Evolutionary conservation across 2,797 vertebrate species (phyloP), one percentile per base, ranked within the genome.

Genomic region (Zalophus californianus): DNA sequence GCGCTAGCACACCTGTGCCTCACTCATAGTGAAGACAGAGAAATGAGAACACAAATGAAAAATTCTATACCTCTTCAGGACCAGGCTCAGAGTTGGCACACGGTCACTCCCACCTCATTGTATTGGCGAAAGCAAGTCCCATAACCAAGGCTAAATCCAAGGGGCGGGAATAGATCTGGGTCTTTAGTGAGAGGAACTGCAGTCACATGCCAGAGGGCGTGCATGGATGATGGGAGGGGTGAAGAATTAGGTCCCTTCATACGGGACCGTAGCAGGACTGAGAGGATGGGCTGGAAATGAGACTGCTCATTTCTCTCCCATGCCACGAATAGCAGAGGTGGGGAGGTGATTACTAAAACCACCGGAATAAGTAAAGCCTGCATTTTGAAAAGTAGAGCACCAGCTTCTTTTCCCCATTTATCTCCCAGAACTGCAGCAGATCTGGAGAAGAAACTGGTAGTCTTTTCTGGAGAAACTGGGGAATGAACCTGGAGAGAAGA

Each of bases 401-500:
- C 4, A 4, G 3, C 27, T n/a, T 92, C 58, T 29, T 56, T 68
- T 85, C 52, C n/a, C 2, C 5, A 12, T 72, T 77, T 23, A 56
- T 78, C 41, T 90, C 41, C 21, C 32, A 72, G 29, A 90, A 68
- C 10, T 56, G 32, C n/a, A 68, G 35, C 21, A 54, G 16, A 3
- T 60, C 66, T 78, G 52, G 8, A 41, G 14, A 92, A 73, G 62
- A 90, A 73, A 50, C 27, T 29, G 3, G 48, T 62, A 62, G 29
- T 78, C 35, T 82, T 89, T 93, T 90, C 73, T 86, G 14, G 12
- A 93, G 35, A 79, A 86, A 85, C 10, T 14, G 20, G 73, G 50
- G 27, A 82, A 73, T 50, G 10, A 75, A 62, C 13, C 10, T 56
- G 11, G 18, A 87, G 62, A 84, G 32, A 80, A 94, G 38, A 62